These are phyloP conservation scores for Bombus terrestris DNA, from an alignment of 1,140 invertebrate species.

Conservation along the genomic window DNA sequence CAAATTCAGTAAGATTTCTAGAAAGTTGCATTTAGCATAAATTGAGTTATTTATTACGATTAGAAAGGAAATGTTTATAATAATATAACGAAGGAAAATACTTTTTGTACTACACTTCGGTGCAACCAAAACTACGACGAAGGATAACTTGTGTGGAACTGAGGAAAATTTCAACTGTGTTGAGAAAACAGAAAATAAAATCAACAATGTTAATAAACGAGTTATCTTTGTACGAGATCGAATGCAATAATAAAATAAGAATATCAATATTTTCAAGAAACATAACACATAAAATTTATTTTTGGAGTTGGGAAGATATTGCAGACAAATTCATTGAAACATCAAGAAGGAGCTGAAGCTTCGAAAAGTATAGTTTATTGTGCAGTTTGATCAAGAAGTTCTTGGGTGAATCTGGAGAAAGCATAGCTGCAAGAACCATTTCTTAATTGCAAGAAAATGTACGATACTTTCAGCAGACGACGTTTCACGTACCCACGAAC, in stretches of 20 bases:
- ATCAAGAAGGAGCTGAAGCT: not conserved
- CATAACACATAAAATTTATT: not conserved
- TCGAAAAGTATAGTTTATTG: not conserved
- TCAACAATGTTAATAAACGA: not conserved
- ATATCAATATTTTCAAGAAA: not conserved
- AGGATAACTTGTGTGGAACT: not conserved
- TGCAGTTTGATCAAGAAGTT: not conserved
- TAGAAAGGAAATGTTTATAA: not conserved
- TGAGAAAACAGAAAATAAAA: not conserved
- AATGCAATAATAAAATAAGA: not conserved
- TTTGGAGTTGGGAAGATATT: not conserved
- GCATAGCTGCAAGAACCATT: not conserved
- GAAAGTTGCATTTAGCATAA: not conserved
- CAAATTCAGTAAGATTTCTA: not conserved
- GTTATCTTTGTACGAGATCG: not conserved
- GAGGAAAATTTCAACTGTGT: not conserved
- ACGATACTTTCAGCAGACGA: slow-evolving; percentile 28
- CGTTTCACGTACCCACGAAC: slow-evolving; percentile 52
- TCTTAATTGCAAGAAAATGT: slow-evolving; percentile 17
- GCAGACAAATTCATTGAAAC: not conserved
- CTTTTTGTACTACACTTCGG: not conserved
- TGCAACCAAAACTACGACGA: not conserved
- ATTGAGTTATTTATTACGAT: not conserved
- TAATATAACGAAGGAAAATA: not conserved
- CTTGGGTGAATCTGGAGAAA: not conserved